Evolutionary conservation across 2,797 vertebrate genomes (phyloP).

Genomic region (Tadarida brasiliensis): DNA sequence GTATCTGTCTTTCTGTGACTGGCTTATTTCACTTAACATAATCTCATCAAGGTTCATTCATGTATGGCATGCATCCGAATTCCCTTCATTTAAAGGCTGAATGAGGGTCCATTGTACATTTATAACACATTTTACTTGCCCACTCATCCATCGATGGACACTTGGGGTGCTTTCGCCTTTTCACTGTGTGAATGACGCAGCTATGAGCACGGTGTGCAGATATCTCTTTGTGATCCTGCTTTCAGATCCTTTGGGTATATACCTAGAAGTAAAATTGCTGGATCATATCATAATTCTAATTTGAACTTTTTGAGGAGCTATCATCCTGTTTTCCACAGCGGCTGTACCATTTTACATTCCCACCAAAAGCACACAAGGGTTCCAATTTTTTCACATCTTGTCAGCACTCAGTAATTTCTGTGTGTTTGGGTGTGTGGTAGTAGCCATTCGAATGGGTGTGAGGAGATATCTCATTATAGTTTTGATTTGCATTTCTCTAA

Average conservation of each 20-base stretch:
- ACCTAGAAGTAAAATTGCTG: no score
- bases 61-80: neutral
- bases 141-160: no score
- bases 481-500: neutral
- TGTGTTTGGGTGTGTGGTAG: neutral
- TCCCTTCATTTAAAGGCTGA: neutral
- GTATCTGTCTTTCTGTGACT: neutral
- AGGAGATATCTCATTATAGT: neutral
- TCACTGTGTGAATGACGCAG: neutral
- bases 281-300: neutral
- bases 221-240: neutral
- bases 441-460: neutral
- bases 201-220: neutral
- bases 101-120: neutral
- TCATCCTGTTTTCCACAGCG: neutral
- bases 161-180: neutral
- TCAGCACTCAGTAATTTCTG: neutral
- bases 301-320: neutral
- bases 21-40: neutral
- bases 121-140: neutral
- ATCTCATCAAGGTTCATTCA: neutral
- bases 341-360: neutral
- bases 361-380: neutral
- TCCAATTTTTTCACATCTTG: neutral
- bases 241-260: neutral